Percentiles rank a stretch among this genome's conserved stretches.
These are phyloP conservation scores for Oophaga pumilio DNA, from an alignment of 2,113 vertebrate species.

Conservation along the genomic window DNA sequence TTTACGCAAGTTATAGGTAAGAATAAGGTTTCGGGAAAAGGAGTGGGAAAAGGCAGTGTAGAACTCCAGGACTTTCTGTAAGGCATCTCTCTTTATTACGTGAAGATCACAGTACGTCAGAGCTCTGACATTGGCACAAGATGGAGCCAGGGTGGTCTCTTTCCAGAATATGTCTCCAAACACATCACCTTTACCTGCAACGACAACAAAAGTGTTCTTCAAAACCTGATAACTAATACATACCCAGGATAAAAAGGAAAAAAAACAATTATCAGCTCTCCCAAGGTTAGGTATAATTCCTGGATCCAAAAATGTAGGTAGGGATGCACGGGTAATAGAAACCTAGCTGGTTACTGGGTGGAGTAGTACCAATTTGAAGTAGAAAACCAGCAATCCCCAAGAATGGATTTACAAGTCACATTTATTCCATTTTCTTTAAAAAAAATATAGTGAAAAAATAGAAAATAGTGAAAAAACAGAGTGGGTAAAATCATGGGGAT, in stretches of 20 bases:
- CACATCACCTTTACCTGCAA: conserved; percentile 91
- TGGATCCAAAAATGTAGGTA: too few relatives aligned
- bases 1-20: conserved; percentile 95
- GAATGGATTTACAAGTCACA: too few relatives aligned
- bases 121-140: conserved; percentile 92
- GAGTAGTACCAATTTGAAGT: too few relatives aligned
- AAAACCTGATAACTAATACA: not conserved
- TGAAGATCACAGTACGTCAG: conserved; percentile 97
- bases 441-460: too few relatives aligned
- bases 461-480: too few relatives aligned
- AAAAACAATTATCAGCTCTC: too few relatives aligned
- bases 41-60: conserved; percentile 93
- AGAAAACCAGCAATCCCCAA: too few relatives aligned
- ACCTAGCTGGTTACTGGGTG: too few relatives aligned
- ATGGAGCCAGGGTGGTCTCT: conserved; percentile 88
- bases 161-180: conserved; percentile 99
- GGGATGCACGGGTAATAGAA: too few relatives aligned
- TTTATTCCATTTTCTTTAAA: too few relatives aligned
- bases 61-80: conserved; percentile 96
- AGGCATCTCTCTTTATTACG: conserved; percentile 89
- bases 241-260: not conserved
- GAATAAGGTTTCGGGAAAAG: conserved; percentile 90
- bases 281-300: too few relatives aligned
- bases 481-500: too few relatives aligned
- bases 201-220: conserved; percentile 42